Percentiles rank a stretch among this genome's conserved stretches.
Evolutionary conservation across 2,113 vertebrate species (phyloP).

Genomic region (Chelonoidis abingdonii): DNA sequence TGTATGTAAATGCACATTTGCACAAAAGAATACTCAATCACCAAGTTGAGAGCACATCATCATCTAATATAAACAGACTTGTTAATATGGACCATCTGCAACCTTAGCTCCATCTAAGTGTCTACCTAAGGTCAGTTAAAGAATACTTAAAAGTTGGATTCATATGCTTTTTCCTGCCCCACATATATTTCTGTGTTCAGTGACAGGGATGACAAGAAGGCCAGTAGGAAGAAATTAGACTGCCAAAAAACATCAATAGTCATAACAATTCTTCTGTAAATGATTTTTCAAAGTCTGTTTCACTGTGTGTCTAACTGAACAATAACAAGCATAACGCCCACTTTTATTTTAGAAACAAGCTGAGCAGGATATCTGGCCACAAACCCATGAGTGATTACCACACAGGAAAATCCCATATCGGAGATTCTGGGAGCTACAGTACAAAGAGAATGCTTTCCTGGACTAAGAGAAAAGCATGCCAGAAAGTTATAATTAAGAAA

Average conservation of each 20-base stretch:
- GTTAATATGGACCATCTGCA: constrained; percentile 83
- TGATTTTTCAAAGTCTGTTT: constrained; percentile 58
- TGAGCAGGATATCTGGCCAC: not conserved
- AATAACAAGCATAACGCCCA: constrained; percentile 41
- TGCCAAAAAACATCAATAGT: constrained; percentile 52
- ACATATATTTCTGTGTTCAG: constrained; percentile 69
- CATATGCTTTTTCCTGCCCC: constrained; percentile 69
- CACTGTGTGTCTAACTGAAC: constrained; percentile 40
- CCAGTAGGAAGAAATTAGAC: constrained; percentile 10
- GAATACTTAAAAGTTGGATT: constrained; percentile 74
- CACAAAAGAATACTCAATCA: constrained; percentile 82
- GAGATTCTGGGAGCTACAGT: not conserved
- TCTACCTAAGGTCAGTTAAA: constrained; percentile 72
- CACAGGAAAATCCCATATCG: not conserved
- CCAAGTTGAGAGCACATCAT: constrained; percentile 66
- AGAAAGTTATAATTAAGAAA: not conserved
- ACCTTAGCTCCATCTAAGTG: constrained; percentile 68
- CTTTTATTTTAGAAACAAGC: constrained; percentile 51
- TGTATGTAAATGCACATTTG: constrained; percentile 74
- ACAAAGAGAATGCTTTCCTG: not conserved
- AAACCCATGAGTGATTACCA: not conserved
- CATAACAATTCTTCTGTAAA: constrained; percentile 63
- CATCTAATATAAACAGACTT: constrained; percentile 78
- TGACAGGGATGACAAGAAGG: constrained; percentile 7
- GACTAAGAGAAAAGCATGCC: not conserved